Evolutionary conservation across 2,797 vertebrate genomes (phyloP).

Genomic region (Myioborus miniatus): DNA sequence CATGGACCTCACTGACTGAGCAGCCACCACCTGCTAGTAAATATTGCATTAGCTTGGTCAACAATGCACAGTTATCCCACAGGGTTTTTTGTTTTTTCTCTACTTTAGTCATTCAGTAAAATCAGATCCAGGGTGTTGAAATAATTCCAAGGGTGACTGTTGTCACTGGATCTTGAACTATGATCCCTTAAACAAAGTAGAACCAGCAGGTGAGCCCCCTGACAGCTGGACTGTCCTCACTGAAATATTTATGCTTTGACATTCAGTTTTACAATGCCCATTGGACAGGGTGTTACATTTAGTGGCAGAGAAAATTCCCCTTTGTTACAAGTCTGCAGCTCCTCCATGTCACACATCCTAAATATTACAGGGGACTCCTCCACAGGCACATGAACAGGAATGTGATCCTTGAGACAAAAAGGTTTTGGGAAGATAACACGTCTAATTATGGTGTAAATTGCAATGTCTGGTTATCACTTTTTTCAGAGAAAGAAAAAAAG

Average conservation of each 20-base stretch:
- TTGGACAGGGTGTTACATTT: neutral
- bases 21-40: neutral
- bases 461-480: neutral
- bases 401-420: neutral
- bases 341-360: neutral
- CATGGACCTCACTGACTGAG: neutral
- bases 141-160: neutral
- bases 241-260: neutral
- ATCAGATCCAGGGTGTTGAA: neutral
- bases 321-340: neutral
- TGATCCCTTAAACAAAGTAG: neutral
- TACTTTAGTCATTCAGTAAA: neutral
- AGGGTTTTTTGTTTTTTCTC: neutral
- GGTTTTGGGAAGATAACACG: neutral
- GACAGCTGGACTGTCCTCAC: neutral
- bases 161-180: neutral
- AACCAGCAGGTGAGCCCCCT: neutral
- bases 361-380: neutral
- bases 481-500: neutral
- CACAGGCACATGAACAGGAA: neutral
- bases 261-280: neutral
- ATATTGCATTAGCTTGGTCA: neutral
- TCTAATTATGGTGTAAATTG: neutral
- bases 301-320: neutral
- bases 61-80: neutral